These are phyloP conservation scores for Hyposoter dolosus DNA, from an alignment of 2,888 invertebrate species.

Conservation along the genomic window DNA sequence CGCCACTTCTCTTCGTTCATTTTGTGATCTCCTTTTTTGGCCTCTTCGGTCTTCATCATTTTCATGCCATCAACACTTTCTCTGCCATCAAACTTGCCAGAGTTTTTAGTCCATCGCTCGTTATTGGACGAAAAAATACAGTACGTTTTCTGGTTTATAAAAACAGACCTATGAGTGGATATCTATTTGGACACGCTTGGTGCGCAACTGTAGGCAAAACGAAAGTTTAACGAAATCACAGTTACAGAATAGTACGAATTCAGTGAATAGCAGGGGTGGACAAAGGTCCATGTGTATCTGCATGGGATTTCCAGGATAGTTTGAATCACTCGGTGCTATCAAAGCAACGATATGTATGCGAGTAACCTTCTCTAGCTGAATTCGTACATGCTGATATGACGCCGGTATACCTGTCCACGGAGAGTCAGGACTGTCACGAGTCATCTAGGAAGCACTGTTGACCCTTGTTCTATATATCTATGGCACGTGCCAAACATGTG, in stretches of 20 bases:
- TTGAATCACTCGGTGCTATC: slow-evolving; percentile 78
- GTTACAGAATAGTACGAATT: background rate
- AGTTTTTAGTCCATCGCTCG: background rate
- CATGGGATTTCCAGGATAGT: slow-evolving; percentile 64
- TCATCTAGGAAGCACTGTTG: background rate
- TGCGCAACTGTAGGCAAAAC: background rate
- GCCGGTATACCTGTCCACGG: slow-evolving; percentile 74
- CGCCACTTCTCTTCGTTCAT: slow-evolving; percentile 25
- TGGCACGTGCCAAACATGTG: slow-evolving; percentile 79
- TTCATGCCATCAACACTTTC: slow-evolving; percentile 63
- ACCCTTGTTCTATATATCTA: slow-evolving; percentile 49
- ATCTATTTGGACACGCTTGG: background rate
- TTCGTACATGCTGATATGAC: slow-evolving; percentile 78
- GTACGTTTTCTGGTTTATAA: background rate
- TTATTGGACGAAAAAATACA: background rate
- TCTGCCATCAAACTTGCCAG: slow-evolving; percentile 57
- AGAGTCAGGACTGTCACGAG: slow-evolving; percentile 61
- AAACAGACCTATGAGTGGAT: background rate
- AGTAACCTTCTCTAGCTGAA: slow-evolving; percentile 75
- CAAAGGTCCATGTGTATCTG: slow-evolving; percentile 23
- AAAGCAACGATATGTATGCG: slow-evolving; percentile 82
- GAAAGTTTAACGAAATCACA: background rate
- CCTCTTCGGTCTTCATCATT: background rate
- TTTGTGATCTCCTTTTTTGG: slow-evolving; percentile 40
- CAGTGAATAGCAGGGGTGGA: slow-evolving; percentile 11